phyloP scores from a whole-genome alignment of 2,888 invertebrate genomes.

The Apoda limacodes region DNA sequence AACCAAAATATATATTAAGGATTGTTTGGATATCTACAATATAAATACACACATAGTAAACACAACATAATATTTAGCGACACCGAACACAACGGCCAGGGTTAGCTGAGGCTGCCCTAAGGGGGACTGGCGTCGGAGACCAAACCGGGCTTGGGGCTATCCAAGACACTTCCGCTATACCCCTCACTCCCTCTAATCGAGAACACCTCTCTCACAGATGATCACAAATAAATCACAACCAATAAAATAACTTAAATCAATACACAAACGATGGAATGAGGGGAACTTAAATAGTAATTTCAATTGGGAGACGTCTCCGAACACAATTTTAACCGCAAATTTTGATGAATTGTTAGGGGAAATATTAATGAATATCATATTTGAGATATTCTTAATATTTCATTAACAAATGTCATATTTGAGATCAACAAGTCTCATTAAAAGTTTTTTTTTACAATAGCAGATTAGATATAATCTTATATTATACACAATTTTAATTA shows the following conservation, averaged over 20 bases:
- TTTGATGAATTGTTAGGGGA: no score
- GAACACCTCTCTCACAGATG: conserved; percentile 70
- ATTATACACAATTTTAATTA: conserved; percentile 13
- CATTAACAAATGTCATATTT: no score
- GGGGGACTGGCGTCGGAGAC: conserved; percentile 57
- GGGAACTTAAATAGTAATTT: conserved; percentile 38
- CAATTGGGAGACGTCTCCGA: conserved; percentile 46
- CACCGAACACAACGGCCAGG: conserved; percentile 70
- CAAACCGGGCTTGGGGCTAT: conserved; percentile 62
- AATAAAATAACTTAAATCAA: conserved; percentile 60
- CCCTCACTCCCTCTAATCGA: conserved; percentile 70
- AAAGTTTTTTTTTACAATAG: conserved; percentile 27
- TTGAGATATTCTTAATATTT: no score
- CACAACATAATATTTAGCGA: conserved; percentile 54
- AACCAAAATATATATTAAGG: conserved; percentile 28
- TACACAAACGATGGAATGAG: conserved; percentile 43
- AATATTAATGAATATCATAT: no score
- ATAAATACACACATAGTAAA: conserved; percentile 56
- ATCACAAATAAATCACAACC: conserved; percentile 63
- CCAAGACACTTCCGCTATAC: conserved; percentile 67
- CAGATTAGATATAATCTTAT: conserved; percentile 18
- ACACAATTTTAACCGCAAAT: no score
- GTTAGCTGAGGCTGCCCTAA: conserved; percentile 67
- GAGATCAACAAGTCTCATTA: no score
- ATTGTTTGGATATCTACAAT: conserved; percentile 48